phyloP scores from a whole-genome alignment of 2,797 vertebrate genomes.

The Momotus momota region DNA sequence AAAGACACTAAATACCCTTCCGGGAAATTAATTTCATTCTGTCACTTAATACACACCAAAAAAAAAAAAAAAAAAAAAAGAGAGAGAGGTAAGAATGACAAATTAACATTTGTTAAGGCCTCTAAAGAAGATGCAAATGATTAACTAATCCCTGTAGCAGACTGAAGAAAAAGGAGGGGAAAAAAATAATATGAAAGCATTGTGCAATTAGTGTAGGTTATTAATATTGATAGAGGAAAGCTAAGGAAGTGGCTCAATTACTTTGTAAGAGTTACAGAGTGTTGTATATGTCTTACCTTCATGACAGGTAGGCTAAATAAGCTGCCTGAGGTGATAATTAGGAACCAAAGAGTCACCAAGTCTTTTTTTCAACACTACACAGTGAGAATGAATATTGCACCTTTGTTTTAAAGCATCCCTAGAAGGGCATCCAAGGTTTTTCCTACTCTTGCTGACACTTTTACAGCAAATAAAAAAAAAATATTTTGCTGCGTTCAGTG shows the following conservation, averaged over 20 bases:
- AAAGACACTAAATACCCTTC: constrained; percentile 57
- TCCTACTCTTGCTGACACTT: not conserved
- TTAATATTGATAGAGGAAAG: constrained; percentile 47
- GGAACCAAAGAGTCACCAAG: not conserved
- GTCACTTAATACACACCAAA: not conserved
- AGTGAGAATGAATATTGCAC: not conserved
- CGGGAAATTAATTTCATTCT: constrained; percentile 25
- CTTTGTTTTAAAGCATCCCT: not conserved
- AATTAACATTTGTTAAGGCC: constrained; percentile 57
- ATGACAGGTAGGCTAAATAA: constrained; percentile 33
- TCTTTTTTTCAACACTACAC: not conserved
- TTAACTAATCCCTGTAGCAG: constrained; percentile 49
- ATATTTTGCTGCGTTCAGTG: not conserved
- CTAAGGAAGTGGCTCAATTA: constrained; percentile 1
- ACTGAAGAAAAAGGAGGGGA: not conserved
- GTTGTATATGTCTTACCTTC: not conserved
- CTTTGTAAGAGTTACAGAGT: not conserved
- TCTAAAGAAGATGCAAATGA: constrained; percentile 53
- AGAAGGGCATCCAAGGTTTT: not conserved
- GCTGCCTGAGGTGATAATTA: constrained; percentile 18
- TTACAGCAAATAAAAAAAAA: not conserved
- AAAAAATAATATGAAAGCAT: not conserved
- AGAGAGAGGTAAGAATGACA: constrained; percentile 16
- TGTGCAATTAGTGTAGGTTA: constrained; percentile 22
- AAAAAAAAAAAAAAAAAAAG: not conserved